Percentiles rank a stretch among this genome's conserved stretches.
These are phyloP conservation scores for Ascaphus truei DNA, from an alignment of 2,113 vertebrate species.

Conservation along the genomic window DNA sequence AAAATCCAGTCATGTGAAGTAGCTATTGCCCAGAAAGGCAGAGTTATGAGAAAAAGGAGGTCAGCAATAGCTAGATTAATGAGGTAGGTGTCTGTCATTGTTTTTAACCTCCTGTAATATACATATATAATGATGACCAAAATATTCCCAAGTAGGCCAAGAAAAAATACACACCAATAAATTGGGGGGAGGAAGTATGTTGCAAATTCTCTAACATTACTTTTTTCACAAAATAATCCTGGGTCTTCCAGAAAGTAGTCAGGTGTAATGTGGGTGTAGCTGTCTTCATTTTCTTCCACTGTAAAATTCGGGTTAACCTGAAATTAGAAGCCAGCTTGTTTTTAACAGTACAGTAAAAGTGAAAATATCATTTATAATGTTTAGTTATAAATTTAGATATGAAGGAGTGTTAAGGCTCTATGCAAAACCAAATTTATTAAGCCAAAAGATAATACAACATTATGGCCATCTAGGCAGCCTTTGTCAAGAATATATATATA, in stretches of 20 bases:
- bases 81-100: slow-evolving; percentile 78
- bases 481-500: too few relatives aligned
- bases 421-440: too few relatives aligned
- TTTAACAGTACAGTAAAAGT: too few relatives aligned
- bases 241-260: slow-evolving; percentile 1
- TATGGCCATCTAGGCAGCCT: too few relatives aligned
- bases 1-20: slow-evolving; percentile 69
- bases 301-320: not conserved
- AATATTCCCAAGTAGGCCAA: slow-evolving; percentile 75
- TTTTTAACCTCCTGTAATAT: slow-evolving; percentile 71
- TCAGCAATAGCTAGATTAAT: slow-evolving; percentile 81
- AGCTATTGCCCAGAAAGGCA: slow-evolving; percentile 84
- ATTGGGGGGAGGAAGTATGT: slow-evolving; percentile 64
- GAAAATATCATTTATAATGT: too few relatives aligned
- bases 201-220: slow-evolving; percentile 60
- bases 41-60: slow-evolving; percentile 77
- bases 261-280: not conserved
- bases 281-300: not conserved
- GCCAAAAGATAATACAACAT: too few relatives aligned
- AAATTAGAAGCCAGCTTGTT: too few relatives aligned
- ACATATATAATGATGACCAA: slow-evolving; percentile 76
- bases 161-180: slow-evolving; percentile 73
- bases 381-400: too few relatives aligned
- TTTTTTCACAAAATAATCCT: slow-evolving; percentile 53
- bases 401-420: too few relatives aligned